A percentile compares a stretch with the other conserved stretches of the same genome.
phyloP scores from a whole-genome alignment of 2,113 vertebrate species.

The Brienomyrus brachyistius region DNA sequence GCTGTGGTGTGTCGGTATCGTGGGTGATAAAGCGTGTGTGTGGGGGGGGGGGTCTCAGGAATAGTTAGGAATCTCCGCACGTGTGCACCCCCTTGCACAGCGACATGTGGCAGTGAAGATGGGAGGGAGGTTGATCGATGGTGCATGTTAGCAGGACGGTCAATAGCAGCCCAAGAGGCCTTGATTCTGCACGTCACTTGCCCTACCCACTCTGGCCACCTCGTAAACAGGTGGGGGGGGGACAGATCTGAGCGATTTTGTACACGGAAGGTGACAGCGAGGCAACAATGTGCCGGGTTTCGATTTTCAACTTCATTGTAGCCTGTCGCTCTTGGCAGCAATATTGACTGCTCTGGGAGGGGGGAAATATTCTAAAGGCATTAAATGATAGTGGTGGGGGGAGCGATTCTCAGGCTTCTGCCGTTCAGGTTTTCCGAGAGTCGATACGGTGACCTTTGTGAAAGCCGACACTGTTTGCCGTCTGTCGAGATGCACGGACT shows the following conservation, averaged over 20 bases:
- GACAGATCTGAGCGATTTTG: not conserved
- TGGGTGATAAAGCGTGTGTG: not conserved
- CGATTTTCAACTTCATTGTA: not conserved
- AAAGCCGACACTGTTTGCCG: not conserved
- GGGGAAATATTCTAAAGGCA: not conserved
- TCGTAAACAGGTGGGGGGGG: not conserved
- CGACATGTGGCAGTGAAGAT: slow-evolving; percentile 28
- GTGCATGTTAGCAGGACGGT: slow-evolving; percentile 37
- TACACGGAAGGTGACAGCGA: not conserved
- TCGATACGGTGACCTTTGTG: not conserved
- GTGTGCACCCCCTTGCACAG: slow-evolving; percentile 34
- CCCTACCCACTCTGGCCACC: not conserved
- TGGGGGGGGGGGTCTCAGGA: not conserved
- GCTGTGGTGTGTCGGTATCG: not conserved
- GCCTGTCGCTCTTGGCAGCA: not conserved
- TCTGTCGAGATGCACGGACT: not conserved
- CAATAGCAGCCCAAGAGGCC: slow-evolving; percentile 35
- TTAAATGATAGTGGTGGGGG: not conserved
- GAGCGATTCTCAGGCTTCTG: not conserved
- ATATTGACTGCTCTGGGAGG: not conserved
- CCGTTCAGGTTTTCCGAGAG: not conserved
- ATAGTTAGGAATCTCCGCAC: slow-evolving; percentile 48
- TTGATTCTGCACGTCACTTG: not conserved
- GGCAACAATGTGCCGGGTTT: not conserved
- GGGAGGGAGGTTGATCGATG: slow-evolving; percentile 48